Conservation (phyloP, 2,113 vertebrate genomes). For the Hiodon alosoides region DNA sequence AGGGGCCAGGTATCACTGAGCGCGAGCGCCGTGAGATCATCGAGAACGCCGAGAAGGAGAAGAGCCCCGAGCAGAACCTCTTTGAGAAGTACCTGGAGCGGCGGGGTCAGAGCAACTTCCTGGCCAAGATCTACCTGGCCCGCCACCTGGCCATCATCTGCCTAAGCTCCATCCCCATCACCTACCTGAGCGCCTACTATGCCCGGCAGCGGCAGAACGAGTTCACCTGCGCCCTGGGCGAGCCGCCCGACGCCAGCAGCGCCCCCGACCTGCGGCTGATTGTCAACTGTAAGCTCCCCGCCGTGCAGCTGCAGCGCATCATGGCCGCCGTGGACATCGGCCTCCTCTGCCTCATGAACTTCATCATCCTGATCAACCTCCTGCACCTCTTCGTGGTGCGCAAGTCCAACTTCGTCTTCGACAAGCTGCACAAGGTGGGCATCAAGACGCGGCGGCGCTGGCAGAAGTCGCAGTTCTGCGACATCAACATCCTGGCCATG, state of each 20-base stretch:
- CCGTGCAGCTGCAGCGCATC: constrained; percentile 94
- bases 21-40: constrained; percentile 92
- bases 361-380: constrained; percentile 90
- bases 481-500: constrained; percentile 98
- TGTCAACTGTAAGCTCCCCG: constrained; percentile 92
- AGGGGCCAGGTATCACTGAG: constrained; percentile 92
- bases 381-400: constrained; percentile 95
- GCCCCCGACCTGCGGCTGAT: constrained; percentile 69
- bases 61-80: constrained; percentile 95
- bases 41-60: constrained; percentile 97
- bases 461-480: constrained; percentile 98
- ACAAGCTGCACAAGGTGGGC: constrained; percentile 97
- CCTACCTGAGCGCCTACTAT: constrained; percentile 92
- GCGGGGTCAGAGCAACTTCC: constrained; percentile 91
- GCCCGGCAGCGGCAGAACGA: constrained; percentile 93
- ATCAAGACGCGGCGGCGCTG: constrained; percentile 93
- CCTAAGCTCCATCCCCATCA: constrained; percentile 91
- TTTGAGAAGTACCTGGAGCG: constrained; percentile 97
- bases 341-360: constrained; percentile 90
- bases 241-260: constrained; percentile 80
- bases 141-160: constrained; percentile 93
- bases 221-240: constrained; percentile 89
- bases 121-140: constrained; percentile 90
- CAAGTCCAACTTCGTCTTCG: constrained; percentile 98
- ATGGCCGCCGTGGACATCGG: constrained; percentile 88